These are phyloP conservation scores for Agrenia bidenticulata DNA, from an alignment of 2,888 invertebrate genomes.

Conservation along the genomic window DNA sequence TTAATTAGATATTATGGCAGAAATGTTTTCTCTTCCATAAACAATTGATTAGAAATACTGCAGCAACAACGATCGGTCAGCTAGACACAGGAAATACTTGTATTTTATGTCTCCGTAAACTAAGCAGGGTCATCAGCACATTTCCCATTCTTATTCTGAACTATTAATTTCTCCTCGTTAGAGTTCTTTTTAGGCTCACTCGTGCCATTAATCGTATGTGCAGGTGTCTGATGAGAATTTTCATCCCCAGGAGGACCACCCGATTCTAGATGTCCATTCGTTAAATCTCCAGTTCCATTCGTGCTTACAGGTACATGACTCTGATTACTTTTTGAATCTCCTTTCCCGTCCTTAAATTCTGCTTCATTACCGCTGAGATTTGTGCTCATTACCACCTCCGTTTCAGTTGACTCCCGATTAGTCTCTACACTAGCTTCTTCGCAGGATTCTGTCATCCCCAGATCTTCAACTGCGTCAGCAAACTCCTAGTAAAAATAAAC, in stretches of 20 bases:
- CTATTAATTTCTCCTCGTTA: no score
- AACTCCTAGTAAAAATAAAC: conserved; percentile 33
- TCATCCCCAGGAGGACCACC: conserved; percentile 2
- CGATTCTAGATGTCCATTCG: neutral
- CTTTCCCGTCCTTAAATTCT: neutral
- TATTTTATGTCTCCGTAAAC: no score
- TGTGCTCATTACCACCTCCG: conserved; percentile 39
- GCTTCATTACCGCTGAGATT: neutral
- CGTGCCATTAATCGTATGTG: no score
- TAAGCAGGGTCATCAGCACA: no score
- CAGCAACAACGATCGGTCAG: no score
- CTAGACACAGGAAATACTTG: no score
- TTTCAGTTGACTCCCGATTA: conserved; percentile 45
- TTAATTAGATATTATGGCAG: no score
- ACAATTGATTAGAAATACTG: no score
- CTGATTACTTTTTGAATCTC: neutral
- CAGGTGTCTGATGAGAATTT: neutral
- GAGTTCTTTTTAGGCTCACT: no score
- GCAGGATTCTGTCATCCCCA: conserved; percentile 27
- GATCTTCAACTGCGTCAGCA: conserved; percentile 49
- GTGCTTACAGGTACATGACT: conserved; percentile 34
- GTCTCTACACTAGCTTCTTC: conserved; percentile 38
- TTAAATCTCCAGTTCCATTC: conserved; percentile 3
- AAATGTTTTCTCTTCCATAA: no score
- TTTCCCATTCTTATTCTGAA: no score